Evolutionary conservation across 1,140 invertebrate genomes (phyloP).

Genomic region (Calycopis cecrops): DNA sequence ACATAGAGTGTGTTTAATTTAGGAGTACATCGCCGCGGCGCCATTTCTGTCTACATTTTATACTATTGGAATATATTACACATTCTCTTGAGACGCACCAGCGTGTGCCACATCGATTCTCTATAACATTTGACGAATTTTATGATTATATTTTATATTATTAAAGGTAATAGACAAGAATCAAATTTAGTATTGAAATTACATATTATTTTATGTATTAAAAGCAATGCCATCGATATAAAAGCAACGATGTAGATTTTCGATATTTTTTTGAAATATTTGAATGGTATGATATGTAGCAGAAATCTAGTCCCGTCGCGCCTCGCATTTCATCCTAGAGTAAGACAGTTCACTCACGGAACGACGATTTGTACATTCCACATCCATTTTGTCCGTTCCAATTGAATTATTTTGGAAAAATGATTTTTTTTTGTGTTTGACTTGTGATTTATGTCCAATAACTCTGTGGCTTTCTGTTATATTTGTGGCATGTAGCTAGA

Average conservation of each 20-base stretch:
- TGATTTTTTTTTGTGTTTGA: no score
- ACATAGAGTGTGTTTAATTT: constrained; percentile 30
- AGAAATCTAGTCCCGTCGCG: constrained; percentile 64
- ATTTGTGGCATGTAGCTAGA: no score
- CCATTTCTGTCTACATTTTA: constrained; percentile 56
- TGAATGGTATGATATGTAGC: constrained; percentile 49
- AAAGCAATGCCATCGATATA: no score
- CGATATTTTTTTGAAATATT: constrained; percentile 24
- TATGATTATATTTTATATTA: no score
- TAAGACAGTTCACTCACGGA: constrained; percentile 46
- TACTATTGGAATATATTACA: constrained; percentile 32
- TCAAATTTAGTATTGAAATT: no score
- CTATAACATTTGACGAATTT: no score
- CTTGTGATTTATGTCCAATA: no score
- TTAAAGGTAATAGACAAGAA: no score
- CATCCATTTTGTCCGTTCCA: neutral
- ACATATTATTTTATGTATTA: no score
- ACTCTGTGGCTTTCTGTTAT: no score
- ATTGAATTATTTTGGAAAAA: neutral
- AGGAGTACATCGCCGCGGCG: constrained; percentile 49
- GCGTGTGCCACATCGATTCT: no score
- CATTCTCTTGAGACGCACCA: no score
- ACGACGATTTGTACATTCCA: constrained; percentile 28
- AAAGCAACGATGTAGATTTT: neutral
- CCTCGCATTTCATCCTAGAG: constrained; percentile 59